phyloP scores from a whole-genome alignment of 2,888 invertebrate genomes.

The Itoplectis maculator region DNA sequence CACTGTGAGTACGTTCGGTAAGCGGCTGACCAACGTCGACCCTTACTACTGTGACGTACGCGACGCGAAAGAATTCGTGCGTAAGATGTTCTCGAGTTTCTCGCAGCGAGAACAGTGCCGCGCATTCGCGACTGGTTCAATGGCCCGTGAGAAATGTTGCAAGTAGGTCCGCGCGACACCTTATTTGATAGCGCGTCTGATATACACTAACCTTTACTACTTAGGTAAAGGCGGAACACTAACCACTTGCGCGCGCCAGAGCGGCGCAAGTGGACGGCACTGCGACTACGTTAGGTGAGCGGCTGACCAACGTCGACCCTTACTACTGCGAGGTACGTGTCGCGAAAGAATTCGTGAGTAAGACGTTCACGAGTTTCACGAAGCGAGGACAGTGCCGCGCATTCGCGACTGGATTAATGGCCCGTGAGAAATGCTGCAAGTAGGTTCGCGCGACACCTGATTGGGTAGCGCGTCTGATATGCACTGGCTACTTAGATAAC shows the following conservation, averaged over 20 bases:
- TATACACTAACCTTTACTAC: neutral
- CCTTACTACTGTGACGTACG: slow-evolving; percentile 20
- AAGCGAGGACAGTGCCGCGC: neutral
- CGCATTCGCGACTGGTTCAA: neutral
- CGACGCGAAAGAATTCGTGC: neutral
- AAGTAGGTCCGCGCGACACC: neutral
- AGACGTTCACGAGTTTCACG: neutral
- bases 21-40: slow-evolving; percentile 19
- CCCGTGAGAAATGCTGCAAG: neutral
- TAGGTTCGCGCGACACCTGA: neutral
- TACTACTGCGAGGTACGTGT: slow-evolving; percentile 12
- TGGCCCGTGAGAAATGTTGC: neutral
- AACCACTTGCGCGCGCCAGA: neutral
- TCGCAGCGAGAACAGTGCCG: neutral
- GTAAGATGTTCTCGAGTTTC: too few species aligned
- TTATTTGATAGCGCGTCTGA: neutral
- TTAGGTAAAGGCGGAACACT: neutral
- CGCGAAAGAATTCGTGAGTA: neutral
- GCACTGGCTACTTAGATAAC: slow-evolving; percentile 2
- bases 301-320: slow-evolving; percentile 20
- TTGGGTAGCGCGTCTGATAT: slow-evolving; percentile 1
- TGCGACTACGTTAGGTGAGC: neutral
- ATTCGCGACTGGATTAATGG: neutral
- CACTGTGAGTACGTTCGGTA: neutral
- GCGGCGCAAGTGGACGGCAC: neutral